Evolutionary conservation across 1,140 invertebrate species (phyloP).

Genomic region (Dendrolimus punctatus): DNA sequence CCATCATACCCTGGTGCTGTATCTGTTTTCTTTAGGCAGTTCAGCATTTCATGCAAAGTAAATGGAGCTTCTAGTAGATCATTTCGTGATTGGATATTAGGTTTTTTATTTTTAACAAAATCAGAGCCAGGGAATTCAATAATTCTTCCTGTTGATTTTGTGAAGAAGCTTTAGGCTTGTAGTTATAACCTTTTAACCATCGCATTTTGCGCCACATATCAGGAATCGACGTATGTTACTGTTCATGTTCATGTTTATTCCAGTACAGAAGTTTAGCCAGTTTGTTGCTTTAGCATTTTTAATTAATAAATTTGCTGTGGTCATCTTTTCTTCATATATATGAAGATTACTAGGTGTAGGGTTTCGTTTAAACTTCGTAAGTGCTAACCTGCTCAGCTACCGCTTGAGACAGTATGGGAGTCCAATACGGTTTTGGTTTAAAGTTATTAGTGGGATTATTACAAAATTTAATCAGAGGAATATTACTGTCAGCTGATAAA

Average conservation of each 20-base stretch:
- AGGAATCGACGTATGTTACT: conserved; percentile 10
- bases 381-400: conserved; percentile 13
- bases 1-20: conserved; percentile 22
- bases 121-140: conserved; percentile 7
- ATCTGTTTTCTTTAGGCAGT: conserved; percentile 23
- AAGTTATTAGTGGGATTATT: conserved; percentile 8
- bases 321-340: conserved; percentile 7
- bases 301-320: conserved; percentile 10
- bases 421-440: conserved; percentile 14
- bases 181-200: conserved; percentile 17
- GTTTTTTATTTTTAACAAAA: not conserved
- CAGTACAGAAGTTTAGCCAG: conserved; percentile 19
- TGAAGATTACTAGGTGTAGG: conserved; percentile 10
- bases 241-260: too few species aligned
- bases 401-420: conserved; percentile 8
- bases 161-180: too few species aligned
- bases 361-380: conserved; percentile 9
- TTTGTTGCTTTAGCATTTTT: conserved; percentile 14
- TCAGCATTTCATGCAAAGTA: conserved; percentile 17
- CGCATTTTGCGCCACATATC: conserved; percentile 27
- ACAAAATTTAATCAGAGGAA: conserved; percentile 11
- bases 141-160: conserved; percentile 11
- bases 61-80: conserved; percentile 9
- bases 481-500: conserved; percentile 6
- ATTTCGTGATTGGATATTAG: conserved; percentile 1